Base-by-base conservation (phyloP, 2,113 vertebrate genomes). In the Centrocercus urophasianus region DNA sequence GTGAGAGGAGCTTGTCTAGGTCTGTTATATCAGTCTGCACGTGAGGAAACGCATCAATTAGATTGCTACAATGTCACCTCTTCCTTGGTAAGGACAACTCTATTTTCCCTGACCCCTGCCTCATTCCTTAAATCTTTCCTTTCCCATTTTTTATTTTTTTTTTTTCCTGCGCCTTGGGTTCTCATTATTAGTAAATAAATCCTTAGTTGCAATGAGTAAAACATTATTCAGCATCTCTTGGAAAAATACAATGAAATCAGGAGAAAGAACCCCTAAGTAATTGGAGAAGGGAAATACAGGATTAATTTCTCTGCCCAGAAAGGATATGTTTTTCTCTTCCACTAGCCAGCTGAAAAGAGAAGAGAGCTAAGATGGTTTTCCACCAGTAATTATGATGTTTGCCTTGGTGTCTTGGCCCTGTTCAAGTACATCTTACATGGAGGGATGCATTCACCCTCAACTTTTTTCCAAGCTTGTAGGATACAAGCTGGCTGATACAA, bases 1-100 rank as follows among this genome's bases (percentile, higher is more conserved):
- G 61, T 91, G 86, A 69, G 95, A 96, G 96, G 97, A 95, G 64
- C 80, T 96, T 96, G 70, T 95, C 91, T 60, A 67, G 60, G 84
- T 92, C 83, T 90, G 82, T 97, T 95, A 93, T 88, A 92, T 95
- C 85, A 89, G 66, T 69, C 24, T 91, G 90, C 74, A 75, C 66
- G 88, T 56, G 47, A 92, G 45, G 18, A 92, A 93, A 95, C 97
- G 73, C 32, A 93, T 74, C 81, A 94, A 61, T 95, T 96, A 92
- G 65, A 84, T 90, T 54, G 79, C 48, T 47, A 42, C 88, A 94
- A 88, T 80, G 72, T 88, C 79, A 90, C 54, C 72, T 76, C 42
- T 82, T 48, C 32, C 60, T 96, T 88, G 73, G 73, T 93, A 91
- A 97, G 85, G 96, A 89, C 74, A 97, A 91, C 42, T 56, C 74